Base-by-base conservation (phyloP, 2,797 vertebrate genomes). In the Ctenopoma kingsleyae region DNA sequence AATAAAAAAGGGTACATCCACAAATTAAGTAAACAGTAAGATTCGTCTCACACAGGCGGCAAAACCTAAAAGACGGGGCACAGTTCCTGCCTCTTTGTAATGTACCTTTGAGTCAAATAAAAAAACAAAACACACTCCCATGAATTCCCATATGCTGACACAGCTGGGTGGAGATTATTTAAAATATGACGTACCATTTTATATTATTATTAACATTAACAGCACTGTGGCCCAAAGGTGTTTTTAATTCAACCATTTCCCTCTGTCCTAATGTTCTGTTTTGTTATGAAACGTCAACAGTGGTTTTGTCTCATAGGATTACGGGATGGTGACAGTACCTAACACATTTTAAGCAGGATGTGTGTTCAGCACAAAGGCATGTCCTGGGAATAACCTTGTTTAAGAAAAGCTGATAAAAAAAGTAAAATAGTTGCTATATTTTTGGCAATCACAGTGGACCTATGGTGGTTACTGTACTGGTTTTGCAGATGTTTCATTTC, bases 41-140 rank as follows among this genome's bases (percentile, higher is more conserved):
- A 22, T 35, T 63, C 20, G 1, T 43, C 25, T 27, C 50, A 19
- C 30, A 36, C 1, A 27, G 5, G 25, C 41, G 41, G 49, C 22
- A 46, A 50, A 65, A 40, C 8, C 46, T 4, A 36, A 4, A 27
- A 51, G 19, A 46, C 9, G 22, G 49, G 32, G 48, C 41, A 35
- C 57, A 58, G 58, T 71, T 89, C 67, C 76, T 87, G 80, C 85
- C 67, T 83, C 13, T 80, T 61, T 74, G 49, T 74, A 11, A 76
- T 20, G 62, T 78, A 85, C 71, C 56, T 83, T 80, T 4, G 44
- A 79, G 48, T 84, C 54, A 65, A 52, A 71, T 46, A 46, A 46
- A 58, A 80, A 63, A 60, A 27, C 15, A 63, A 48, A 13, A 51
- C 19, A 74, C 36, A 70, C 52, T 80, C 57, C 52, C 53, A 30